Base-by-base conservation (phyloP, 2,888 invertebrate species). In the Octonoba sinensis region DNA sequence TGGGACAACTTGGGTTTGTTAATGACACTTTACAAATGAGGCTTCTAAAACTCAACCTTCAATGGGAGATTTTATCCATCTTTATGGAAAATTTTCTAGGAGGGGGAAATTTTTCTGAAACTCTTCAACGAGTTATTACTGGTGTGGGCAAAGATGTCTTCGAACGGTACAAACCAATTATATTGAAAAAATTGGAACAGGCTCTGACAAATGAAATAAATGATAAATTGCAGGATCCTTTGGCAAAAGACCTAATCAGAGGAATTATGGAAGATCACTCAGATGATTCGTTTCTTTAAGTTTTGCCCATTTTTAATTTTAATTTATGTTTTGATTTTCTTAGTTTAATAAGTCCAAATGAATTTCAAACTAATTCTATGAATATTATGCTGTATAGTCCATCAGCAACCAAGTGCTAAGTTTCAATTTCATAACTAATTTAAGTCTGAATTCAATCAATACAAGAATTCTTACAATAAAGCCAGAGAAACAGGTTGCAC, bases 91-190 rank as follows among this genome's bases (percentile, higher is more conserved):
- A 83, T 20, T 83, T 83, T 59, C 44, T 83, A 18, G 65, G 71
- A 18, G 83, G 79, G 8, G 83, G 79, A 56, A 62, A 46, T 24
- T 81, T 83, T 27, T 59, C 79, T 1, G 36, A 79, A 51, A 75
- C 72, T 24, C 57, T 83, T 1, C 83, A 83, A 36, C 44, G 54
- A 71, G 47, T 81, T 57, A 24, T 83, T 4, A 75, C 83, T 3
- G 74, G 65, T 18, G 59, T 83, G 20, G 83, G 83, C 15, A 71
- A 67, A 49, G 79, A 77, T 72, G 70, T 83, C 24, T 83, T 83
- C 47, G 27, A 71, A 24, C 22, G 46, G 1, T 83, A 76, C 60
- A 75, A 76, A 66, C 79, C 83, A 46, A 12, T 79, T 36, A 83
- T 83, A n/a, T 51, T 79, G 56, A 44, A 75, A 27, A 72, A 75